Evolutionary conservation across 1,140 invertebrate genomes (phyloP), one percentile per base, ranked within the genome.

Genomic region (Heliothis virescens): DNA sequence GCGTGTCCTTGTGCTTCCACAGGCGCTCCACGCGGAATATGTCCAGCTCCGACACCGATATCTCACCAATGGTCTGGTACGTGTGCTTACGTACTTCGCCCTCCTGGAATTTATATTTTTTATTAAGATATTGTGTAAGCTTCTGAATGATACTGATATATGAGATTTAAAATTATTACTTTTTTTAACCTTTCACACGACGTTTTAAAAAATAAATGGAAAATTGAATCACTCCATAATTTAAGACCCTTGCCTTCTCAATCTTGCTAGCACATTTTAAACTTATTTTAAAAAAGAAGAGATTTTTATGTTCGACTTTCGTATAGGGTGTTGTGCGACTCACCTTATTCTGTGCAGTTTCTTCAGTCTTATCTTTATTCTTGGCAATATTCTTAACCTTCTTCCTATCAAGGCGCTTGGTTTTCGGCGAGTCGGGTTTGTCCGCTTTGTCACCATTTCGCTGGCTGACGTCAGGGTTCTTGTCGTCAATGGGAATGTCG

Each of bases 1-100:
- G 98, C 16, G 97, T 98, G 87, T 97, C 96, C 83, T 96, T 96
- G 95, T 99, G 98, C 90, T 98, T 99, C 98, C 98, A 99, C 15
- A 99, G 95, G 79, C 98, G 96, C 92, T 99, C 98, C 80, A 99
- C 97, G 80, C 98, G 96, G 95, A 99, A 99, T 81, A 99, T 99
- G 91, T 99, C 98, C 95, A 99, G 96, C 86, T 99, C 97, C 62
- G 98, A 96, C 71, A 98, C 97, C 79, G 98, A 96, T 59, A 97
- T 96, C 77, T 96, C 96, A 29, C 97, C 97, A 79, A 98, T 98
- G 0, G 97, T 98, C 88, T 97, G 97, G 89, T 98, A 98, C 0
- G 97, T 98, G 87, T 98, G 97, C 89, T 98, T 98, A 63, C 96
- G 93, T 5, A 92, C 90, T 71, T 85, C 84, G 1, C 85, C 87